phyloP scores from a whole-genome alignment of 2,888 invertebrate species.

The Auanema freiburgensis region DNA sequence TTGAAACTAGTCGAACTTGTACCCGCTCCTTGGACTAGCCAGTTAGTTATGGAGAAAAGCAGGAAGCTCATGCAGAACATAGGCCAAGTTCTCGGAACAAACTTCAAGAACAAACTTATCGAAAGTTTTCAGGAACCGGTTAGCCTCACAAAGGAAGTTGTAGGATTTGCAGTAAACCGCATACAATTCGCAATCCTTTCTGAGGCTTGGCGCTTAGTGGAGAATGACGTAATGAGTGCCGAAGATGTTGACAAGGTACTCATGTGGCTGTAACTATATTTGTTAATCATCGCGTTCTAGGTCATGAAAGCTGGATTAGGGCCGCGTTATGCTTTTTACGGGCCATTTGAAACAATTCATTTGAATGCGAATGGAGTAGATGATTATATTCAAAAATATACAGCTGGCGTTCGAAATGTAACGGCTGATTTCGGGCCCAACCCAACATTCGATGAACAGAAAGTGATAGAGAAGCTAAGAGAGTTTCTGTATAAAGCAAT shows the following conservation, averaged over 20 bases:
- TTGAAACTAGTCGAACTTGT: constrained; percentile 91
- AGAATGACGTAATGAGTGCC: constrained; percentile 81
- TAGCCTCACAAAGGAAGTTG: constrained; percentile 80
- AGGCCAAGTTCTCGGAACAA: constrained; percentile 73
- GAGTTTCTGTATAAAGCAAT: constrained; percentile 23
- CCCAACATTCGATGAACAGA: constrained; percentile 38
- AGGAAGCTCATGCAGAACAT: constrained; percentile 81
- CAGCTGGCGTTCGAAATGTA: constrained; percentile 27
- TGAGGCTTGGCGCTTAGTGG: constrained; percentile 86
- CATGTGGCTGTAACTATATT: background rate
- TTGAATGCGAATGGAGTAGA: constrained; percentile 80
- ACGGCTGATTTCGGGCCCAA: constrained; percentile 34
- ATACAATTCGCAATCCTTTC: constrained; percentile 92
- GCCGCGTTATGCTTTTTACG: constrained; percentile 91
- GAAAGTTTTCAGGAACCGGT: constrained; percentile 74
- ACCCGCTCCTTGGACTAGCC: constrained; percentile 88
- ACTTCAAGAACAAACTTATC: background rate
- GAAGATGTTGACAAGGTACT: constrained; percentile 84
- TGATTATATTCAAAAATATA: constrained; percentile 42
- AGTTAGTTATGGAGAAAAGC: constrained; percentile 77
- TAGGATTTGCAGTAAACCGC: constrained; percentile 89
- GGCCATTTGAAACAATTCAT: constrained; percentile 88
- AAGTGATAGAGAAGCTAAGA: constrained; percentile 33
- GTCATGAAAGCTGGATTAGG: constrained; percentile 71
- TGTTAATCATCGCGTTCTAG: constrained; percentile 13